Evolutionary conservation across 2,113 vertebrate genomes (phyloP).

Genomic region (Rhegmatorhina hoffmannsi): DNA sequence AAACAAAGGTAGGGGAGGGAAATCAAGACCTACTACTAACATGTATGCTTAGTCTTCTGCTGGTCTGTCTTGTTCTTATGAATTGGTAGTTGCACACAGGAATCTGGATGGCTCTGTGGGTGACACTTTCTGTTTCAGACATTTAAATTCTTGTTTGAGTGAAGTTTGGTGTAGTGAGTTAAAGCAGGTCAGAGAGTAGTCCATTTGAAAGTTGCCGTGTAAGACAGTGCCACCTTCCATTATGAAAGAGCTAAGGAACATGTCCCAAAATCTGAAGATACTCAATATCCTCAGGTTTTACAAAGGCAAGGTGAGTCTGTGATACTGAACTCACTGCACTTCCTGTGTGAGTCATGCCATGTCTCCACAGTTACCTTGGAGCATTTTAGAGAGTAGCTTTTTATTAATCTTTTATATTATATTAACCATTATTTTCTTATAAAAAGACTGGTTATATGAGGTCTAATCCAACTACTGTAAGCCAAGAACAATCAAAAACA

Average conservation of each 20-base stretch:
- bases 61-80: not conserved
- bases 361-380: not conserved
- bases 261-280: not conserved
- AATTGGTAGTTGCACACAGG: not conserved
- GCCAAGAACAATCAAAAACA: not conserved
- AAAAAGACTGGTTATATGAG: not conserved
- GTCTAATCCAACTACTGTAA: not conserved
- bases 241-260: not conserved
- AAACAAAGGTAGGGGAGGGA: not conserved
- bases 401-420: not conserved
- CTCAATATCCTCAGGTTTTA: not conserved
- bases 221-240: not conserved
- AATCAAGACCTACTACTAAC: not conserved
- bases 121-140: not conserved
- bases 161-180: not conserved
- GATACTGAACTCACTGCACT: not conserved
- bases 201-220: not conserved
- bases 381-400: not conserved
- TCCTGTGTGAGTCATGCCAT: not conserved
- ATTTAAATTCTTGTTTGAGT: not conserved
- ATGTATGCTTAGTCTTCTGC: not conserved
- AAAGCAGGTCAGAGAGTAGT: not conserved
- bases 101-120: not conserved
- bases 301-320: not conserved
- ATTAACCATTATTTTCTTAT: not conserved